Conservation (phyloP, 2,888 invertebrate genomes). For the Eulithis testata region DNA sequence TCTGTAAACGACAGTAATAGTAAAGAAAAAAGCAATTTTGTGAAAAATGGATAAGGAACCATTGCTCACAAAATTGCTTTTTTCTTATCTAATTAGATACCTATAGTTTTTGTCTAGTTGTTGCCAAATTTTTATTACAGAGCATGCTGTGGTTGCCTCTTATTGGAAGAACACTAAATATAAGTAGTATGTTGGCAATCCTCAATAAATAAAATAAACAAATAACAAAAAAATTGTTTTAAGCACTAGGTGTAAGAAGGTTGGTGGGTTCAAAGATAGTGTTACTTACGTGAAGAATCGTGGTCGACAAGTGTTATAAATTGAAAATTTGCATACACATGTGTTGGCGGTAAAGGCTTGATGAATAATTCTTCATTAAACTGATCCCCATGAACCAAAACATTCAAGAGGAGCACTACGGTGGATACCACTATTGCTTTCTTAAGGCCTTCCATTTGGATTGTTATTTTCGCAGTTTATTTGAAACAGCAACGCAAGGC, state of each 20-base stretch:
- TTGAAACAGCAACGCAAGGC: background rate
- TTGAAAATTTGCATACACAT: conserved; percentile 95
- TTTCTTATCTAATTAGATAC: too few species aligned
- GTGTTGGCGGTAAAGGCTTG: conserved; percentile 92
- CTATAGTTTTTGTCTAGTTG: too few species aligned
- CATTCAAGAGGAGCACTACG: conserved; percentile 38
- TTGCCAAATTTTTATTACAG: too few species aligned
- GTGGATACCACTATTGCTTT: conserved; percentile 33
- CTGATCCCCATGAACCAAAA: conserved; percentile 81
- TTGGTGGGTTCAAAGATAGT: too few species aligned
- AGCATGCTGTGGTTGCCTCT: too few species aligned
- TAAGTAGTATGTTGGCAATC: too few species aligned
- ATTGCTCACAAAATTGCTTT: too few species aligned
- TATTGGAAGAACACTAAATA: too few species aligned
- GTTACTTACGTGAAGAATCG: conserved; percentile 85
- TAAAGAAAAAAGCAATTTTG: too few species aligned
- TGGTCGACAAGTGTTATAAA: conserved; percentile 92
- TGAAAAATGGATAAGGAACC: too few species aligned
- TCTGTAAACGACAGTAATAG: conserved; percentile 77
- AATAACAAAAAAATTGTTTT: too few species aligned
- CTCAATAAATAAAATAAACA: too few species aligned
- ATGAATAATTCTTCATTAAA: conserved; percentile 95
- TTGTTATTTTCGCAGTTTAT: background rate
- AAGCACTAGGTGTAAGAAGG: background rate
- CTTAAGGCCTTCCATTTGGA: conserved; percentile 38